Evolutionary conservation across 1,140 invertebrate species (phyloP).

Genomic region (Luehdorfia chinensis): DNA sequence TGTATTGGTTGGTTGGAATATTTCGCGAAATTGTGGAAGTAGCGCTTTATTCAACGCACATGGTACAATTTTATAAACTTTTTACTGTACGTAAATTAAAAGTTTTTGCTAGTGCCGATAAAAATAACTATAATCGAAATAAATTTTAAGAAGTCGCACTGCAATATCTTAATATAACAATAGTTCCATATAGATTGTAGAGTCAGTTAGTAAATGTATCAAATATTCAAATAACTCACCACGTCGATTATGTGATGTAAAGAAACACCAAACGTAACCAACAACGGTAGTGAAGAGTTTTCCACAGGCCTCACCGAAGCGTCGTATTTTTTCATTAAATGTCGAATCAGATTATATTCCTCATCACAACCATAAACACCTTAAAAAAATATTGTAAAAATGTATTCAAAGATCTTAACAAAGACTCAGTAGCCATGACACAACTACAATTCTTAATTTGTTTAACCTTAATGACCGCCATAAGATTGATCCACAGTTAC

Average conservation of each 20-base stretch:
- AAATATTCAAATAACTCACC: constrained; percentile 75
- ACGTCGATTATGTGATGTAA: constrained; percentile 90
- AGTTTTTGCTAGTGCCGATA: too few relatives aligned
- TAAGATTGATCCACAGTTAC: too few relatives aligned
- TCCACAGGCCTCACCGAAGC: constrained; percentile 85
- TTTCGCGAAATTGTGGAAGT: neutral
- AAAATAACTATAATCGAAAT: too few relatives aligned
- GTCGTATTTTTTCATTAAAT: constrained; percentile 86
- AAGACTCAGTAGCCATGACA: too few relatives aligned
- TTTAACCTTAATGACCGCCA: neutral
- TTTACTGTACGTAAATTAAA: neutral
- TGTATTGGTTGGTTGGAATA: too few relatives aligned
- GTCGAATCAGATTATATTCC: constrained; percentile 84
- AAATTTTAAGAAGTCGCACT: neutral
- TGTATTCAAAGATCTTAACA: neutral
- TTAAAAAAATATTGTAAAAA: constrained; percentile 31
- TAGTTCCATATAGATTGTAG: too few relatives aligned
- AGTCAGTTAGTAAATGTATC: neutral
- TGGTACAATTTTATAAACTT: neutral
- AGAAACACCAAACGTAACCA: constrained; percentile 87
- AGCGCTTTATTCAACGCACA: neutral
- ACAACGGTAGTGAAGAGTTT: constrained; percentile 84
- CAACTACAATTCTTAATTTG: neutral
- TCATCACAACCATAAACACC: constrained; percentile 79
- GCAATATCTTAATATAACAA: too few relatives aligned